Evolutionary conservation across 2,797 vertebrate genomes (phyloP), one percentile per base, ranked within the genome.

Genomic region (Tangara arthus): DNA sequence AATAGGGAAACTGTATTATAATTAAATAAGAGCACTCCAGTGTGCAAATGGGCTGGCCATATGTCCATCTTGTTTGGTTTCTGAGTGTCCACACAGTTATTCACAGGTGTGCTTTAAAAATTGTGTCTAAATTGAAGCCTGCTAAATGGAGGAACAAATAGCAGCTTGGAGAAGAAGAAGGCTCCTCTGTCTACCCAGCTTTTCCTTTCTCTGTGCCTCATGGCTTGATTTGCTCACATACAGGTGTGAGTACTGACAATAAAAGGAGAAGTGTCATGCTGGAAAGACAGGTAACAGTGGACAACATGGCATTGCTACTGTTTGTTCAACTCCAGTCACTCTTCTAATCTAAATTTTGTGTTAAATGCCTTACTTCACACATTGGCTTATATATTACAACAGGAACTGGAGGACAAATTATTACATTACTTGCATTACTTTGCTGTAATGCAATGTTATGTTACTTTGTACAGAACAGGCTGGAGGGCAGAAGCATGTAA

Each of bases 31-130:
- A 57, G 42, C 55, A 61, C 15, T 71, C 23, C 19, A 46, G 37
- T 53, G 34, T 50, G 80, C 53, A 64, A 81, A 46, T 26, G 13
- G 10, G 28, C 32, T 71, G 60, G 18, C 34, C 41, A 23, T 37
- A 30, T 7, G 27, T 73, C 60, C 82, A 12, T 52, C 68, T 75
- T 8, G 0, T 76, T 79, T 24, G 4, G 15, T 52, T 95, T 69
- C 34, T 32, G 39, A 64, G 55, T 4, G 35, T 61, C 42, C 64
- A 72, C 23, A 30, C 9, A 16, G 2, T 39, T 65, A 82, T 57
- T 79, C 61, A 87, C 50, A 69, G 21, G 39, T 69, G 44, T 84
- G 42, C 19, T 82, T 84, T 65, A 81, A 69, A 90, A 89, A 47
- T 18, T 46, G 3, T 30, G 14, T 64, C 27, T 71, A 61, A 78